A percentile compares a stretch with the other conserved stretches of the same genome.
These are phyloP conservation scores for Heliocidaris tuberculata DNA, from an alignment of 35 echinoderm and acorn worm genomes.

Conservation along the genomic window DNA sequence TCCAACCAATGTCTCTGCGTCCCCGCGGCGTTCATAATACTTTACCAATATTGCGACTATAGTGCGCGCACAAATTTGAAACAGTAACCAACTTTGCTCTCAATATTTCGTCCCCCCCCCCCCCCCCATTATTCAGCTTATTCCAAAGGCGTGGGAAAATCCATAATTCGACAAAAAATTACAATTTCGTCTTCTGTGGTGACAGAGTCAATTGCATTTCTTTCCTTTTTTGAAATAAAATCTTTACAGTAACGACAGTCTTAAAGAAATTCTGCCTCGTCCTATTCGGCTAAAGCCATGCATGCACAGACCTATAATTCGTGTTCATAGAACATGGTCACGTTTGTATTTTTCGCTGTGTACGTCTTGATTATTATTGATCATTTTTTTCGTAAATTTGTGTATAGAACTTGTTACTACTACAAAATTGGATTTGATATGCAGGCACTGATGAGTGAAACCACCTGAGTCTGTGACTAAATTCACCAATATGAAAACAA, in stretches of 20 bases:
- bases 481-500: no score
- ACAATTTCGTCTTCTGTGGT: not conserved
- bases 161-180: not conserved
- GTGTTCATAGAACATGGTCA: no score
- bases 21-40: conserved; percentile 15
- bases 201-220: not conserved
- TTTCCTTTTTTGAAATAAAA: not conserved
- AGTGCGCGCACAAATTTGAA: not conserved
- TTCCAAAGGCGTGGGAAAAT: not conserved
- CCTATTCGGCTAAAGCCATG: no score
- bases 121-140: not conserved
- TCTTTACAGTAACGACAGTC: not conserved
- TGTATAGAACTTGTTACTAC: no score
- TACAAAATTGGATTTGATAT: no score
- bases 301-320: no score
- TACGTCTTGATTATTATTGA: no score
- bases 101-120: not conserved
- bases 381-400: no score
- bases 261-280: no score
- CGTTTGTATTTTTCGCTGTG: no score
- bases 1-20: not conserved
- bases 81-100: conserved; percentile 28
- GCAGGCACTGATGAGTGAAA: no score
- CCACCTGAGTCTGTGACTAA: no score
- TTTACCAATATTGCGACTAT: not conserved